These are phyloP conservation scores for Coreoperca whiteheadi DNA, from an alignment of 2,113 vertebrate genomes.

Conservation along the genomic window DNA sequence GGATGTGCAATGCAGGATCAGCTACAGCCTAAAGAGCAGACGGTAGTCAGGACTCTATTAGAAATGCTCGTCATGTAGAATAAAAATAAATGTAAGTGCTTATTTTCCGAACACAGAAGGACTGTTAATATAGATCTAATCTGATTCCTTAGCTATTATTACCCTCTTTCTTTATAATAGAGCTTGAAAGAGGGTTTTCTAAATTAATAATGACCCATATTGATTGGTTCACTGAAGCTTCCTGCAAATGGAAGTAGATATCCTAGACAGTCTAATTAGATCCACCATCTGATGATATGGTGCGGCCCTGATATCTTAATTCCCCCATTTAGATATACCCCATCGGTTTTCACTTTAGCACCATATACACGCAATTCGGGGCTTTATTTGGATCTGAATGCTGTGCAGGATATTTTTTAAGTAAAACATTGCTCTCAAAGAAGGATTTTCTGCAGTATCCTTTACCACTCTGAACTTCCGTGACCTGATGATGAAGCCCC, in stretches of 20 bases:
- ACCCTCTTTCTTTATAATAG: conserved; percentile 43
- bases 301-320: conserved; percentile 34
- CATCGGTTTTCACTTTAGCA: conserved; percentile 22
- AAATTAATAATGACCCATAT: conserved; percentile 76
- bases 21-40: background rate
- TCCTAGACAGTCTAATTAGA: conserved; percentile 63
- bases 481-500: background rate
- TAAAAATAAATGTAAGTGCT: background rate
- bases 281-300: conserved; percentile 43
- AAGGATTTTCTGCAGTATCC: conserved; percentile 3
- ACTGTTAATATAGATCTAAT: conserved; percentile 56
- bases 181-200: conserved; percentile 55
- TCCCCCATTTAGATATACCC: conserved; percentile 7
- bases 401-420: background rate
- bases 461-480: background rate
- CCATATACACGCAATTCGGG: background rate
- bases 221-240: conserved; percentile 63
- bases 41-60: background rate
- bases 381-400: conserved; percentile 4
- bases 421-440: background rate
- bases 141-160: conserved; percentile 48
- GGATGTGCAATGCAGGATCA: background rate
- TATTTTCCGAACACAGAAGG: conserved; percentile 4
- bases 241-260: conserved; percentile 55
- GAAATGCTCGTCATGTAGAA: conserved; percentile 3